Evolutionary conservation across 2,113 vertebrate species (phyloP), one percentile per base, ranked within the genome.

Genomic region (Stegastes partitus): DNA sequence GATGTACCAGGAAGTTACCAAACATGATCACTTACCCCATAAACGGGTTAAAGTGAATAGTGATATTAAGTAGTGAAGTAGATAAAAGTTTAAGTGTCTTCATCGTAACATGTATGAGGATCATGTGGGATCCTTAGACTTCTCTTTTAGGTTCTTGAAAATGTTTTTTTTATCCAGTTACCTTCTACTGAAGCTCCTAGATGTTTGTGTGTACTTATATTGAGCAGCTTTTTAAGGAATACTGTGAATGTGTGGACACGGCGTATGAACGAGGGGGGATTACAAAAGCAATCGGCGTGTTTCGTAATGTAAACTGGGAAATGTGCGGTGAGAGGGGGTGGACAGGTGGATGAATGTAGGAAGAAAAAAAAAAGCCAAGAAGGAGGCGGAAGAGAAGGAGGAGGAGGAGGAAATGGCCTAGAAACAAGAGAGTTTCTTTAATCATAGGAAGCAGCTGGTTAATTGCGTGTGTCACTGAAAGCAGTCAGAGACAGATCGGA

Each of bases 391-490:
- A 19, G 22, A 57, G 59, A 12, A 65, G 42, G 61, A 68, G 49
- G 65, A 68, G 69, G 28, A 68, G 66, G 51, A 66, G 49, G 68
- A 83, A 83, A 74, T 82, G 77, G 77, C 83, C 71, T 83, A 65
- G 74, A 87, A 87, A 83, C 67, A 73, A 62, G 78, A 82, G 72
- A 62, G 81, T 77, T 75, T 70, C 85, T 90, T 91, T 92, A 87
- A 93, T 91, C 81, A 90, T 75, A 84, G 77, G 75, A 91, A 83
- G 77, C 83, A 92, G 88, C 81, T 88, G 79, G 63, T 73, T 91
- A 91, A 93, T 91, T 85, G 88, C 83, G 74, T 76, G 61, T 89
- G 86, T 91, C 84, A 91, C 83, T 51, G 58, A 76, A 87, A 85
- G 89, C 87, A 83, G 88, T 87, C 77, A 86, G 79, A 76, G 67